Evolutionary conservation across 2,888 invertebrate species (phyloP), one percentile per base, ranked within the genome.

Genomic region (Cataglyphis livida): DNA sequence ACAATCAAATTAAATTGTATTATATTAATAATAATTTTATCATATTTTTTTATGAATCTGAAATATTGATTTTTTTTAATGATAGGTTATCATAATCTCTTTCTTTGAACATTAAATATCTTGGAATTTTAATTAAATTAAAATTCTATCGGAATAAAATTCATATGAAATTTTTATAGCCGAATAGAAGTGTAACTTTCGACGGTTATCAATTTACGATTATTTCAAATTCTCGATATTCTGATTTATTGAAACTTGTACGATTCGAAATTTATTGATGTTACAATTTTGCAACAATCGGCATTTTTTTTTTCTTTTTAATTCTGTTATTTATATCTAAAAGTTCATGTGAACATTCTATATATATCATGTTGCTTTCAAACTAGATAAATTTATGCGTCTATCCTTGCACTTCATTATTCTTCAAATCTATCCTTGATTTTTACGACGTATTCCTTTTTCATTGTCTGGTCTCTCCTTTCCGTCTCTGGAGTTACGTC

Each of bases 351-450:
- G 15, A 21, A 70, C 15, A 38, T 21, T 12, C 0, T 21, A 12
- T 57, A 62, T 44, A 51, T 44, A 51, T 44, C 4, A 5, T 28
- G 41, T 64, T 35, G 18, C 70, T 82, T 78, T 76, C 68, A 65
- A 88, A 62, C 18, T 70, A 86, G 79, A 82, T 75, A 82, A 73
- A 88, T 86, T 84, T 88, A 85, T 83, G 82, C 66, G 85, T 84
- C 79, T 85, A 21, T 57, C 41, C 38, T 81, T 48, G 66, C 61
- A 41, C n/a, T 28, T 28, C 68, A 48, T 71, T 25, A 12, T 62
- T 21, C 32, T 32, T 51, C 64, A 25, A 57, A 41, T 4, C 68
- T 44, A 71, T 32, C 61, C 18, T 66, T 82, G 66, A 64, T 70
- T 54, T 83, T 48, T 65, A 66, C 68, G 32, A 68, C 62, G 59